Base-by-base conservation (phyloP, 2,888 invertebrate genomes). In the Philereme vetulata region DNA sequence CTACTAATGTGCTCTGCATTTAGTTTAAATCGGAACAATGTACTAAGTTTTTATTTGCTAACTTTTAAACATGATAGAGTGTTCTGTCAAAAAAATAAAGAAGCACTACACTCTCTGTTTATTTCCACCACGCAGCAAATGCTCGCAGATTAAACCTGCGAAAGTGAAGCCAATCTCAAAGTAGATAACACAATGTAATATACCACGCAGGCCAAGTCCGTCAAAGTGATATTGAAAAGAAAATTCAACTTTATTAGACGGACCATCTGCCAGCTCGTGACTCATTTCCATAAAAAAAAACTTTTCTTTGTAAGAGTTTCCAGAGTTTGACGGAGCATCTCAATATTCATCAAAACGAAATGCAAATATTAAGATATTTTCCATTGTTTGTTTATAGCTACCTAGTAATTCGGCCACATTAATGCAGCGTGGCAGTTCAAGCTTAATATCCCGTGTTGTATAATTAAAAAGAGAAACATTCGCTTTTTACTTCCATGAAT, bases 391-490 rank as follows among this genome's bases (percentile, higher is more conserved):
- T 57, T 60, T 65, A 57, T 64, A 54, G 51, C 54, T 52, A 63
- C 53, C 54, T 52, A 63, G 65, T 64, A 55, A 66, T 65, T 56
- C 55, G 62, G 65, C 68, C 69, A 77, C 76, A 80, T 81, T 84
- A 85, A 86, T 81, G 77, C 80, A 81, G 74, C 75, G 75, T 75
- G 72, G 77, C 85, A 81, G 83, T 86, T 83, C 75, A 77, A 78
- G 86, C 81, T 90, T 89, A 90, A 90, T 88, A 88, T 77, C 78
- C 88, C 86, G 85, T 88, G 84, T 83, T 81, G 90, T 87, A 88
- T 90, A 90, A 91, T 91, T 91, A 91, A 90, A 91, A 91, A 88
- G 85, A 86, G 86, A 88, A 88, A 88, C 85, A 88, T 88, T 88
- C 82, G 78, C 86, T 85, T 89, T 90, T 90, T 86, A 90, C 83